Evolutionary conservation across 1,140 invertebrate species (phyloP), one percentile per base, ranked within the genome.

Genomic region (Tetragnatha versicolor): DNA sequence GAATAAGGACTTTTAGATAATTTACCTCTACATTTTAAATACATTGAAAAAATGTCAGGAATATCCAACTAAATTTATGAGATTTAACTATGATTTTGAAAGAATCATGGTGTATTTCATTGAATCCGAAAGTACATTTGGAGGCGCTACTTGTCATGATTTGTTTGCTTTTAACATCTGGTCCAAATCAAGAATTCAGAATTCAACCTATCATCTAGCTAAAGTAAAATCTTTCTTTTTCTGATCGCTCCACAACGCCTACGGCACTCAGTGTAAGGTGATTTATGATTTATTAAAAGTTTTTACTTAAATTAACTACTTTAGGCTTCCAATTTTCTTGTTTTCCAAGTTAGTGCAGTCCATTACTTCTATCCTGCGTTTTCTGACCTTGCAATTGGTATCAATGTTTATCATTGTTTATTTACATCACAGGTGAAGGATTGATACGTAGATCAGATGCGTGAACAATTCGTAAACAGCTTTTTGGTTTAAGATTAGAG

Each of bases 381-480:
- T 27, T 31, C n/a, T 58, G 55, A 14, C 31, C 29, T 33, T 58
- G 4, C 14, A 14, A 33, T 58, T 58, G n/a, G 55, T 31, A 58
- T 58, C 35, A 42, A 65, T 27, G 14, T 42, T 6, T 17, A 10
- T 65, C 61, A 42, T 39, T 70, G 49, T 70, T 70, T 70, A 35
- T 70, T 70, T 70, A 70, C 68, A 25, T 53, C 51, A 39, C 68
- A 70, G 68, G 68, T 70, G 68, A 70, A 53, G 27, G 29, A n/a
- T 70, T 70, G 68, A 33, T 49, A 65, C 61, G 61, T 65, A 65
- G 61, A 27, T 65, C 14, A 65, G 49, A 58, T 58, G 29, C 31
- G 27, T 33, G 14, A 31, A 58, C 55, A 58, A 31, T 58, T 17
- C 31, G 27, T 33, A 17, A 31, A 58, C 55, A 58, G n/a, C 31